These are phyloP conservation scores for Synanthedon tipuliformis DNA, from an alignment of 2,888 invertebrate species.

Conservation along the genomic window DNA sequence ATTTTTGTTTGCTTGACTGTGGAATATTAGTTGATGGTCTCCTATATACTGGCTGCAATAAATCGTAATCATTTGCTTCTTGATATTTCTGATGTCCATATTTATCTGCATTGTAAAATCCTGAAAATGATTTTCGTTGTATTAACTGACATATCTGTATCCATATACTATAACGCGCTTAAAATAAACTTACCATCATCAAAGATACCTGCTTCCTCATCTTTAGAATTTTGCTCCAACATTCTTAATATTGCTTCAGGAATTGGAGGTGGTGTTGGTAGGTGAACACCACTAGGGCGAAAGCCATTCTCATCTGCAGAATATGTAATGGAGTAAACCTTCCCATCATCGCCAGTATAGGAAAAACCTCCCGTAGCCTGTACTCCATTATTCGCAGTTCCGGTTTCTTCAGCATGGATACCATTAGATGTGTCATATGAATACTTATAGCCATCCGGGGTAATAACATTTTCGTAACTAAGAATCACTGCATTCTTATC, in stretches of 20 bases:
- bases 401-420: constrained; percentile 48
- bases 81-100: constrained; percentile 44
- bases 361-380: constrained; percentile 47
- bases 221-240: constrained; percentile 37
- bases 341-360: constrained; percentile 53
- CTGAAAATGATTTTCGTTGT: constrained; percentile 15
- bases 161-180: neutral
- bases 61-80: constrained; percentile 7
- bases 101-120: constrained; percentile 44
- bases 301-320: constrained; percentile 58
- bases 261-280: constrained; percentile 52
- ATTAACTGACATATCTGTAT: neutral
- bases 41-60: constrained; percentile 3
- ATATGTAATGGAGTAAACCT: constrained; percentile 38
- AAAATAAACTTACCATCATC: constrained; percentile 38
- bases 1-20: neutral
- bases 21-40: constrained; percentile 5
- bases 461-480: constrained; percentile 33
- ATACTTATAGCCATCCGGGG: constrained; percentile 41
- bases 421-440: constrained; percentile 52
- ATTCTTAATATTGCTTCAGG: constrained; percentile 45
- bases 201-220: constrained; percentile 34
- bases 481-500: constrained; percentile 40
- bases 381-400: constrained; percentile 36
- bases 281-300: constrained; percentile 43